These are phyloP conservation scores for Enhydra lutris DNA, from an alignment of 2,113 vertebrate species.

Conservation along the genomic window DNA sequence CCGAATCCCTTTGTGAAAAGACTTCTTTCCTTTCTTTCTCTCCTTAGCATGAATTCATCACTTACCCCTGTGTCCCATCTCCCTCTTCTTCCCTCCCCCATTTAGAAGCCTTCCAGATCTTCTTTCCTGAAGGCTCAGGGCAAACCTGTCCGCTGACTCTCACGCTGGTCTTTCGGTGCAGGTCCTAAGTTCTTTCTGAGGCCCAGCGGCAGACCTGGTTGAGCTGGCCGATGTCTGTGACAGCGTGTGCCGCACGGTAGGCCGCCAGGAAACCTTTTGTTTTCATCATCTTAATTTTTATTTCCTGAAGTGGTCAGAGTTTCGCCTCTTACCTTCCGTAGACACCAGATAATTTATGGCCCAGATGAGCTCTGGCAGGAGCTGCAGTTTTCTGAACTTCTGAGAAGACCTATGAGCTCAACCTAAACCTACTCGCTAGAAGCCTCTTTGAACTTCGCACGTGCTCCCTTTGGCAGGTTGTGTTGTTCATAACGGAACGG, in stretches of 20 bases:
- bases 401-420: conserved; percentile 5
- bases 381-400: background rate
- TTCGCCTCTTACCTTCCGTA: conserved; percentile 26
- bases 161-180: background rate
- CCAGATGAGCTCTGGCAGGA: background rate
- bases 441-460: conserved; percentile 49
- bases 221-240: background rate
- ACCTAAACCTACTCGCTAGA: background rate
- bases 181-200: background rate
- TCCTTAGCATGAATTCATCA: background rate
- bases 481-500: background rate
- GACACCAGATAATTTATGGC: conserved; percentile 7
- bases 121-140: background rate
- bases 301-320: background rate
- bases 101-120: background rate
- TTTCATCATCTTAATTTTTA: conserved; percentile 20
- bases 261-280: background rate
- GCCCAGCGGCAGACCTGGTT: background rate
- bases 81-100: background rate
- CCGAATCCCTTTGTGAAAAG: background rate
- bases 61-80: too few species aligned
- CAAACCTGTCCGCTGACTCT: background rate
- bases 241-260: background rate
- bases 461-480: conserved; percentile 3
- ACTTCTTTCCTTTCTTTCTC: background rate